Base-by-base conservation (phyloP, 2,888 invertebrate genomes). In the Clunio marinus region DNA sequence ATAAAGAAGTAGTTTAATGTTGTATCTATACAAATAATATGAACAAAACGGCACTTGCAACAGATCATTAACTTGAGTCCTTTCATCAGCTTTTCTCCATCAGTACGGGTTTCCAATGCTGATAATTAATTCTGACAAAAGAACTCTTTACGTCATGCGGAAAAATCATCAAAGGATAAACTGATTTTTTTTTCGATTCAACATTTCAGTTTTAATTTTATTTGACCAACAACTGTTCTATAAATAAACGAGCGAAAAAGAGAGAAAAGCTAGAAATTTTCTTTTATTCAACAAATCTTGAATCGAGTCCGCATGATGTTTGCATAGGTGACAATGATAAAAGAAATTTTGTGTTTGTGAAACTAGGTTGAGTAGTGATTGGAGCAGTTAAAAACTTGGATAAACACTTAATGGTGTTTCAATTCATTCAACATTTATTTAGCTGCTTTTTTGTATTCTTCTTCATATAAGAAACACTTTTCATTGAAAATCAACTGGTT, bases 21-120 rank as follows among this genome's bases (percentile, higher is more conserved):
- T n/a, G n/a, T n/a, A n/a, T n/a, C n/a, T n/a, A n/a, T n/a, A n/a
- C n/a, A n/a, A n/a, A n/a, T n/a, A n/a, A n/a, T n/a, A n/a, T n/a
- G n/a, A n/a, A n/a, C n/a, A n/a, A 65, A 66, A 51, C 46, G 66
- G 32, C 32, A 51, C 10, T 55, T 15, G 66, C 51, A 66, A 66
- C 66, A 66, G 66, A 66, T 66, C 66, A 66, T 66, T 66, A 66
- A 66, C 66, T 66, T 55, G n/a, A 22, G 22, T 51, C 17, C 7
- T 51, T 13, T 20, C 15, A 45, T 45, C 35, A 32, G 13, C 35
- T 32, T 13, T 32, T 32, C 7, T 45, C 15, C 4, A 15, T n/a
- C 5, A 13, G 22, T 51, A 22, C 51, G 51, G 51, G 51, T 13
- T 51, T n/a, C n/a, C 13, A n/a, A 13, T 8, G 51, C 22, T 51